Percentiles rank a stretch among this genome's conserved stretches.
Conservation (phyloP, 2,888 invertebrate species). For the Caenorhabditis zanzibari region DNA sequence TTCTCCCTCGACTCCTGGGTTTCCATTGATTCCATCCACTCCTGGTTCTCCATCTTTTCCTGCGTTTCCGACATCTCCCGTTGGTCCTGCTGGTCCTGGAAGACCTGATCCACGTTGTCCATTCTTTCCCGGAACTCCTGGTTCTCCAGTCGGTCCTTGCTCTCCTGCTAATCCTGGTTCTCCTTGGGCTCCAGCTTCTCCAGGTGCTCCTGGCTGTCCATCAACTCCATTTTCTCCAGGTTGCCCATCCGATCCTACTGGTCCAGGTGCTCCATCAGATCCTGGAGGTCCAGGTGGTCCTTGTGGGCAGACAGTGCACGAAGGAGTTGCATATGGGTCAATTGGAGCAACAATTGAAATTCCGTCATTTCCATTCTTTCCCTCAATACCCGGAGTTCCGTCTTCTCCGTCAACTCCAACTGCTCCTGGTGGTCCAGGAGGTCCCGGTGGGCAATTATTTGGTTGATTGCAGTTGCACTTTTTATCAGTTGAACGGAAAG, state of each 20-base stretch:
- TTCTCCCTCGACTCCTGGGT: constrained; percentile 33
- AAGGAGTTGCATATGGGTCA: constrained; percentile 29
- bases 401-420: constrained; percentile 30
- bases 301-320: constrained; percentile 38
- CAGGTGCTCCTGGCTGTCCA: constrained; percentile 35
- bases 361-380: constrained; percentile 49
- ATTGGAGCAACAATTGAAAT: constrained; percentile 10
- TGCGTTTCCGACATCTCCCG: constrained; percentile 13
- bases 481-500: constrained; percentile 18
- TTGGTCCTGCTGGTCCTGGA: constrained; percentile 37
- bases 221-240: constrained; percentile 36
- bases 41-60: constrained; percentile 44
- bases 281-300: constrained; percentile 48
- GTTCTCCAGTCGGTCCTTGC: constrained; percentile 1
- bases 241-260: constrained; percentile 30
- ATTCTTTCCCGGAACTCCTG: constrained; percentile 43
- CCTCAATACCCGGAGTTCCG: constrained; percentile 44
- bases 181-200: constrained; percentile 26
- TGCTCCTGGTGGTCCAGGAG: constrained; percentile 46
- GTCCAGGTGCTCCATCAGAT: constrained; percentile 37
- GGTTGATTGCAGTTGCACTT: constrained; percentile 43
- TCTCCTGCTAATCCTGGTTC: constrained; percentile 37
- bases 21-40: constrained; percentile 31
- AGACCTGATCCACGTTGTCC: constrained; percentile 39
- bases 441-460: constrained; percentile 39